Conservation (phyloP, 2,888 invertebrate species). For the Polietes domitor region DNA sequence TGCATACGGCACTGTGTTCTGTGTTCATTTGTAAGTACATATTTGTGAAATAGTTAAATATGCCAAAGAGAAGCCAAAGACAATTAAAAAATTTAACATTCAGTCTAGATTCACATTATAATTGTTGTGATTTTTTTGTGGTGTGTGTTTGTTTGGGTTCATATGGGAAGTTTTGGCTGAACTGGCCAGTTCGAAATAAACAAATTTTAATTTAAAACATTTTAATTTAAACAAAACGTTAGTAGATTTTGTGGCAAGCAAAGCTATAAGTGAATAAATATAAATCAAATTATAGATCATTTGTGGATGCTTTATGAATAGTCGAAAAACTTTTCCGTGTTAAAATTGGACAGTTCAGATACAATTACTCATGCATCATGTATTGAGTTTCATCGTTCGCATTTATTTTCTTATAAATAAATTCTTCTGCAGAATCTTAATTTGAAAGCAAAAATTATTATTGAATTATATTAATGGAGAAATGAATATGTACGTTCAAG, state of each 20-base stretch:
- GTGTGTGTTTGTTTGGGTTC: neutral
- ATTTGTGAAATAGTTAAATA: conserved; percentile 44
- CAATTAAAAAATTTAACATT: conserved; percentile 51
- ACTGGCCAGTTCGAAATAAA: neutral
- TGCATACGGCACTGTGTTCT: no score
- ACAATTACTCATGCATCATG: neutral
- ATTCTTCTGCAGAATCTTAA: neutral
- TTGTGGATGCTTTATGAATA: no score
- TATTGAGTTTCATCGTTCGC: neutral
- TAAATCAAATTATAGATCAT: no score
- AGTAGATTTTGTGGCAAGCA: no score
- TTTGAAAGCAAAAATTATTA: neutral
- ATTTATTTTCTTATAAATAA: neutral
- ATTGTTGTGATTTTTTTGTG: conserved; percentile 23
- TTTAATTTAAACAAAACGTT: no score
- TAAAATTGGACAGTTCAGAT: neutral
- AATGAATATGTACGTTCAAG: neutral
- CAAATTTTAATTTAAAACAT: no score
- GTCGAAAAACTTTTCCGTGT: no score
- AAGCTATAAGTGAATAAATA: no score
- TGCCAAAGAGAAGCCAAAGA: conserved; percentile 46
- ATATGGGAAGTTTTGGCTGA: neutral
- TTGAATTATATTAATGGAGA: conserved; percentile 25
- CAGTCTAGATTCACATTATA: conserved; percentile 38
- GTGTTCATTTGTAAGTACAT: neutral